These are phyloP conservation scores for Bufo gargarizans DNA, from an alignment of 2,113 vertebrate genomes.

Conservation along the genomic window DNA sequence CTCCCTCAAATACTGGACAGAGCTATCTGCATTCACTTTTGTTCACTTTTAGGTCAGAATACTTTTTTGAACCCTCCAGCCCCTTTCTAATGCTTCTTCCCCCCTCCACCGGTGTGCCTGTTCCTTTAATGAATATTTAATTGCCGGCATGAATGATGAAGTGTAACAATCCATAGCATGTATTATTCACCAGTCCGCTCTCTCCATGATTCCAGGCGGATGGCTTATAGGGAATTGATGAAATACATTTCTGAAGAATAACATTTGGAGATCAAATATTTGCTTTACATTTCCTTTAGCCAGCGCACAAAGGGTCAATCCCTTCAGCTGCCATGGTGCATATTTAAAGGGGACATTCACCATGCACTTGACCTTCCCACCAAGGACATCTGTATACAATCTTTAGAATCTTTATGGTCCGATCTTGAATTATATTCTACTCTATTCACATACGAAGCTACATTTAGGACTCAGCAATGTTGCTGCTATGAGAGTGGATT, in stretches of 20 bases:
- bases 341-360: background rate
- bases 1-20: background rate
- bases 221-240: background rate
- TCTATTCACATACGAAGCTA: too few species aligned
- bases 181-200: constrained; percentile 34
- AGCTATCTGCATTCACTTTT: background rate
- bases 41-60: background rate
- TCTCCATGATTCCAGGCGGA: constrained; percentile 19
- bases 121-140: constrained; percentile 39
- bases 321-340: background rate
- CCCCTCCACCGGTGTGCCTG: background rate
- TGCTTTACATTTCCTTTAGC: background rate
- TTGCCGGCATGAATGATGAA: constrained; percentile 40
- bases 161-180: constrained; percentile 20
- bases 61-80: too few species aligned
- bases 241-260: constrained; percentile 1
- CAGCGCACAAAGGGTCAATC: background rate
- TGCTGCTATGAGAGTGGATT: too few species aligned
- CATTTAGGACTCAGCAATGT: too few species aligned
- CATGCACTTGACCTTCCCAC: too few species aligned
- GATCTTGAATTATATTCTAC: too few species aligned
- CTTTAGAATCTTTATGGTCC: background rate
- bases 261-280: background rate
- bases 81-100: background rate
- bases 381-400: background rate